These are phyloP conservation scores for Acanthisitta chloris DNA, from an alignment of 2,113 vertebrate genomes.

Conservation along the genomic window DNA sequence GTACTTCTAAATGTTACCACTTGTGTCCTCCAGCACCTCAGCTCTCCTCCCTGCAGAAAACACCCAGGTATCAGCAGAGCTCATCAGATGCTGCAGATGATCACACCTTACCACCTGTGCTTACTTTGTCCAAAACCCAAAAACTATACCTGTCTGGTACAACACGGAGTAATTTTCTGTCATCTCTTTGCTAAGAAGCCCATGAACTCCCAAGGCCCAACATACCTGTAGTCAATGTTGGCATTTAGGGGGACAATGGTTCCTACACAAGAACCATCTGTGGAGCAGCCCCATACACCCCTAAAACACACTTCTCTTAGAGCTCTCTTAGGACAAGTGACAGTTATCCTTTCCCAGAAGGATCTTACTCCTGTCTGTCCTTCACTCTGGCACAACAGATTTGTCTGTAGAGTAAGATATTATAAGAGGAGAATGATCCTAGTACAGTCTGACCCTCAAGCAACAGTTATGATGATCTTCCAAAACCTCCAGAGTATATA, in stretches of 20 bases:
- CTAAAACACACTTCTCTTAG: neutral
- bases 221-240: neutral
- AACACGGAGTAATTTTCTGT: neutral
- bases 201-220: neutral
- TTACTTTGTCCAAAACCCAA: neutral
- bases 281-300: neutral
- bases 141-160: neutral
- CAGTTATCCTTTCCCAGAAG: neutral
- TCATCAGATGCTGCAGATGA: neutral
- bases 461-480: neutral
- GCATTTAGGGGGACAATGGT: neutral
- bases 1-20: neutral
- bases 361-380: neutral
- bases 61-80: neutral
- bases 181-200: neutral
- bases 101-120: neutral
- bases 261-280: neutral
- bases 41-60: neutral
- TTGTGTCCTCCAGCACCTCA: neutral
- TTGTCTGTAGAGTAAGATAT: neutral
- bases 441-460: neutral
- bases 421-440: neutral
- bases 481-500: neutral
- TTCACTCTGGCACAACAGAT: neutral
- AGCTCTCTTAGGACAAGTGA: neutral